phyloP scores from a whole-genome alignment of 2,113 vertebrate species.

The Calyptommatus sinebrachiatus region DNA sequence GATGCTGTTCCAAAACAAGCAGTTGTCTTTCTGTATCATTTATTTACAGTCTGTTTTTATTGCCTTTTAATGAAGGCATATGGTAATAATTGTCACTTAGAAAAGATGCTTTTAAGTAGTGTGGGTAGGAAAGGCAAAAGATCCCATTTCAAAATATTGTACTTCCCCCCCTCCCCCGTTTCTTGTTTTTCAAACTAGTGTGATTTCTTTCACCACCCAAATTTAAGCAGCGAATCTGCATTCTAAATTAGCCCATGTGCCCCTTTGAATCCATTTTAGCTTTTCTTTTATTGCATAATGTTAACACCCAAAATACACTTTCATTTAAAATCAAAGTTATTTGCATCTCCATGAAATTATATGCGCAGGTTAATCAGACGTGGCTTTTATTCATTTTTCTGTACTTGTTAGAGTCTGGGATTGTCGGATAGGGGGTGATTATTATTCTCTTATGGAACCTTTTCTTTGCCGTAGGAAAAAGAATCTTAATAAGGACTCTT shows the following conservation, averaged over 20 bases:
- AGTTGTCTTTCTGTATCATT: background rate
- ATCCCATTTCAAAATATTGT: background rate
- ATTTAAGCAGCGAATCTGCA: background rate
- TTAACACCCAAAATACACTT: background rate
- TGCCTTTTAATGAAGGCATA: slow-evolving; percentile 22
- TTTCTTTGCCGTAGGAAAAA: background rate
- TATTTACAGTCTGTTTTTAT: slow-evolving; percentile 14
- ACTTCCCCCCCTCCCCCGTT: background rate
- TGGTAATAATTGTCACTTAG: slow-evolving; percentile 9
- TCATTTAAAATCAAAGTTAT: slow-evolving; percentile 19
- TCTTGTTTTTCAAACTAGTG: background rate
- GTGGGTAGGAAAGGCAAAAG: slow-evolving; percentile 9
- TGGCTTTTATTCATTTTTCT: slow-evolving; percentile 12
- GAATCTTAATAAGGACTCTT: background rate
- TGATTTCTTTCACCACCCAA: background rate
- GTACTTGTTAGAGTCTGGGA: background rate
- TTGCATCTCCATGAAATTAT: background rate
- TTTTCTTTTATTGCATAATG: background rate
- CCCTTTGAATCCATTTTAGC: slow-evolving; percentile 10
- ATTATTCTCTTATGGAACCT: background rate
- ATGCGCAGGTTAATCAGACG: slow-evolving; percentile 19
- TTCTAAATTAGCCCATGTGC: slow-evolving; percentile 4
- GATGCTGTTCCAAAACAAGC: background rate
- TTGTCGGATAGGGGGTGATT: too few relatives aligned
- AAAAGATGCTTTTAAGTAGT: slow-evolving; percentile 10